Evolutionary conservation across 1,140 invertebrate genomes (phyloP), one percentile per base, ranked within the genome.

Genomic region (Leucophenga varia): DNA sequence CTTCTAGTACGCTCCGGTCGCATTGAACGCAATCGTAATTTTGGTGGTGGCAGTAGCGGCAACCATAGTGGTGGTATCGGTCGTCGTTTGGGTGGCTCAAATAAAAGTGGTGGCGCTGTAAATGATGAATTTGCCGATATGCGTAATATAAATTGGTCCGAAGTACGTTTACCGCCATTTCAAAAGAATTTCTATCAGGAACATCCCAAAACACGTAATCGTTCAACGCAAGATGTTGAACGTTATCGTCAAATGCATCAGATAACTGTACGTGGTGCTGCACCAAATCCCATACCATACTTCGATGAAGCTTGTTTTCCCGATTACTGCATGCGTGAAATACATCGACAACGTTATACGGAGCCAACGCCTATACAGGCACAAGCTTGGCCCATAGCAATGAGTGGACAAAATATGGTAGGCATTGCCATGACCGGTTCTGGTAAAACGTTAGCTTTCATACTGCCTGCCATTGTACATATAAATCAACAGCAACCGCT

Each of bases 381-480:
- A 25, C 88, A 91, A 73, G 85, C 88, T 1, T 95, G 92, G 91
- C 92, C 93, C 2, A 91, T 94, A 64, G 91, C 91, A 43, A 84
- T 96, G 77, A 88, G 85, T 64, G 93, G 94, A 12, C 79, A 84
- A 46, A 91, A 97, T 74, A 79, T 95, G 73, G 89, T 94, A 35
- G 93, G 93, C 2, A 94, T 97, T 67, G 94, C 95, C 13, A 91
- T 95, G 72, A 95, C 92, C 46, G 91, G 91, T 16, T 92, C 90
- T 39, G 91, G 91, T 17, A 93, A 94, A 77, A 93, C 90, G 6
- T 76, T 92, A 1, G 88, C 85, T 25, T 89, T 89, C 57, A 87
- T 87, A 55, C 73, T 90, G 42, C 88, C 87, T 38, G 86, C 87
- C 19, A 90, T 95, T 72, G 88, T 97, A 19, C 94, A 97, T 65